Evolutionary conservation across 2,797 vertebrate species (phyloP).

Genomic region (Trachurus trachurus): DNA sequence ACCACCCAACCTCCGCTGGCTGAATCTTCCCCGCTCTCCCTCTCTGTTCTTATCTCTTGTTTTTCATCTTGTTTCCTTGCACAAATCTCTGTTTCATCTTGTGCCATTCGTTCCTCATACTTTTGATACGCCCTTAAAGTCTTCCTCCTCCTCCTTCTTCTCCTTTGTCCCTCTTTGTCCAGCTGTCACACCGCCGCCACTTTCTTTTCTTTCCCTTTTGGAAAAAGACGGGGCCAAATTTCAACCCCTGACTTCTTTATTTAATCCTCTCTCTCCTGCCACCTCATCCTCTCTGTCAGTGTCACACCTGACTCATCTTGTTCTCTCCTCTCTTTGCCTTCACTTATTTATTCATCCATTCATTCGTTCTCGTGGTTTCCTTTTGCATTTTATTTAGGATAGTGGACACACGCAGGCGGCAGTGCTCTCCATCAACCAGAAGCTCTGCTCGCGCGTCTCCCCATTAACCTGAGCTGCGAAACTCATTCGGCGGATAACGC

Average conservation of each 20-base stretch:
- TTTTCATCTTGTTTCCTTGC: constrained; percentile 28
- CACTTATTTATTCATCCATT: neutral
- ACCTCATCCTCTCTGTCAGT: neutral
- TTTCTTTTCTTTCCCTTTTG: neutral
- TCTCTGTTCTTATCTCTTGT: constrained; percentile 24
- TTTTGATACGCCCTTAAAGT: neutral
- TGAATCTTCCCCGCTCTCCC: constrained; percentile 2
- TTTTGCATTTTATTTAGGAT: constrained; percentile 12
- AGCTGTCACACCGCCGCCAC: no score
- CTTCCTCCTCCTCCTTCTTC: neutral
- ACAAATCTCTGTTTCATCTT: neutral
- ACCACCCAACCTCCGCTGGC: constrained; percentile 3
- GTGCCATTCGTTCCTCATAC: neutral
- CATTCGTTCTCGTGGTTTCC: neutral
- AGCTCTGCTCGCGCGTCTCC: constrained; percentile 15
- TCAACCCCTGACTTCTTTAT: neutral
- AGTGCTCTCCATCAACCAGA: constrained; percentile 9
- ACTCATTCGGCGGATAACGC: constrained; percentile 37
- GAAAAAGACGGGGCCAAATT: neutral
- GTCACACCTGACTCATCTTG: neutral
- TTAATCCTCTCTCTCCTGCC: neutral
- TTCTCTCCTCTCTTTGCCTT: neutral
- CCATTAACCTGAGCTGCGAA: constrained; percentile 61
- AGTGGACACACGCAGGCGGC: neutral
- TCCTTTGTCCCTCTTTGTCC: neutral